Evolutionary conservation across 2,888 invertebrate genomes (phyloP).

Genomic region (Trichopria drosophilae): DNA sequence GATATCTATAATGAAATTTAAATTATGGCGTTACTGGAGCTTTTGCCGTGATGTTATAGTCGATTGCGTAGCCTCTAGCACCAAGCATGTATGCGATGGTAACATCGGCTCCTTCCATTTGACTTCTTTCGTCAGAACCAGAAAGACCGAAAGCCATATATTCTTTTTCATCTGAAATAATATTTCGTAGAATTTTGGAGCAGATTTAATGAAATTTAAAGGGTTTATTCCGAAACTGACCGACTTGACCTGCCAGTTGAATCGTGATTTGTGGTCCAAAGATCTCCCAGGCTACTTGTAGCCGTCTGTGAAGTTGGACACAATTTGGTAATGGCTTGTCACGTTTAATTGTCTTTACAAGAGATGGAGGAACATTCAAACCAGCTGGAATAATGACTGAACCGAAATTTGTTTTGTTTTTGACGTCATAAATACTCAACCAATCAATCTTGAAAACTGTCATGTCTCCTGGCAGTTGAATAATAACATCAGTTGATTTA

Average conservation of each 20-base stretch:
- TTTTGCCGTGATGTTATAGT: conserved; percentile 83
- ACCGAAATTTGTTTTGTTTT: conserved; percentile 69
- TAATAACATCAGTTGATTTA: conserved; percentile 70
- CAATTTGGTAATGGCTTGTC: conserved; percentile 78
- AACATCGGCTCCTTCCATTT: conserved; percentile 85
- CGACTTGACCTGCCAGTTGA: conserved; percentile 77
- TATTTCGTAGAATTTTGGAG: conserved; percentile 1
- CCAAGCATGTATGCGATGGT: conserved; percentile 76
- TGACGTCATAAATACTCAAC: conserved; percentile 78
- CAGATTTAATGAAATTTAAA: background rate
- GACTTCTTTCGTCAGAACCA: conserved; percentile 69
- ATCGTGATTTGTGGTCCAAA: conserved; percentile 87
- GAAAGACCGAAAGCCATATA: conserved; percentile 91
- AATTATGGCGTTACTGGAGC: conserved; percentile 66
- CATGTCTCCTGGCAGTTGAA: conserved; percentile 79
- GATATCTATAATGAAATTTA: background rate
- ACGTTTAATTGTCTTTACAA: conserved; percentile 63
- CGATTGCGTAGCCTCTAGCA: conserved; percentile 73
- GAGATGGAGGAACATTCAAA: conserved; percentile 85
- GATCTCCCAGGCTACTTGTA: conserved; percentile 87
- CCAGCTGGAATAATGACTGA: conserved; percentile 78
- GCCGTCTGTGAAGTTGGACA: conserved; percentile 79
- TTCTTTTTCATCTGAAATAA: conserved; percentile 66
- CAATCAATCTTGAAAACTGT: conserved; percentile 82
- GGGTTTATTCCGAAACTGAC: conserved; percentile 46